phyloP scores from a whole-genome alignment of 30 jellyfish, hydroid and myxozoan genomes.

The Pseudorhiza aurosa region DNA sequence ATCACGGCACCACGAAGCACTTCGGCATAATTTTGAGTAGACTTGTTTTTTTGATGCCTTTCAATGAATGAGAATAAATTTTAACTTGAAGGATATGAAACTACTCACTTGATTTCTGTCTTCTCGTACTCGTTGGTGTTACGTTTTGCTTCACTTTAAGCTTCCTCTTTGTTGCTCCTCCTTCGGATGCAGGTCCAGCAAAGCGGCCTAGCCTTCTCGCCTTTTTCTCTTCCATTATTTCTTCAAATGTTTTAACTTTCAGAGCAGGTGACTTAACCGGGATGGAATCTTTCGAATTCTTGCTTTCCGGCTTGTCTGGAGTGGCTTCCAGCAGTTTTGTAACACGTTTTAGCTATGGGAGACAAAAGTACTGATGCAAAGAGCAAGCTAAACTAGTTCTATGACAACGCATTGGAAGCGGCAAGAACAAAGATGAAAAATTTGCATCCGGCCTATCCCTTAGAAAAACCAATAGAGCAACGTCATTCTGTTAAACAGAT shows the following conservation, averaged over 20 bases:
- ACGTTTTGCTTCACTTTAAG: neutral
- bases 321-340: slow-evolving; percentile 7
- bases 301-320: slow-evolving; percentile 12
- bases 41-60: too few relatives aligned
- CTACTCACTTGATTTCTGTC: slow-evolving; percentile 1
- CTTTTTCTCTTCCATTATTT: slow-evolving; percentile 92
- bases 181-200: slow-evolving; percentile 1
- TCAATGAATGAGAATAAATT: too few relatives aligned
- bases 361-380: too few relatives aligned
- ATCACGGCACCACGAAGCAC: too few relatives aligned
- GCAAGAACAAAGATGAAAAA: too few relatives aligned
- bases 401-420: too few relatives aligned
- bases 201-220: slow-evolving; percentile 56
- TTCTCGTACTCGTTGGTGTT: neutral
- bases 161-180: neutral
- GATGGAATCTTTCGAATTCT: neutral
- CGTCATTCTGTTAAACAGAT: too few relatives aligned
- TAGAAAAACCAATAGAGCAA: too few relatives aligned
- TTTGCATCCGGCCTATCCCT: too few relatives aligned
- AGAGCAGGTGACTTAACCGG: slow-evolving; percentile 40
- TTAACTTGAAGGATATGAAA: too few relatives aligned
- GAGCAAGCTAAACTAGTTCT: too few relatives aligned
- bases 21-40: too few relatives aligned
- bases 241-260: slow-evolving; percentile 85
- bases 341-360: slow-evolving; percentile 9